phyloP scores from a whole-genome alignment of 2,888 invertebrate species.

The Watsonalla cultraria region DNA sequence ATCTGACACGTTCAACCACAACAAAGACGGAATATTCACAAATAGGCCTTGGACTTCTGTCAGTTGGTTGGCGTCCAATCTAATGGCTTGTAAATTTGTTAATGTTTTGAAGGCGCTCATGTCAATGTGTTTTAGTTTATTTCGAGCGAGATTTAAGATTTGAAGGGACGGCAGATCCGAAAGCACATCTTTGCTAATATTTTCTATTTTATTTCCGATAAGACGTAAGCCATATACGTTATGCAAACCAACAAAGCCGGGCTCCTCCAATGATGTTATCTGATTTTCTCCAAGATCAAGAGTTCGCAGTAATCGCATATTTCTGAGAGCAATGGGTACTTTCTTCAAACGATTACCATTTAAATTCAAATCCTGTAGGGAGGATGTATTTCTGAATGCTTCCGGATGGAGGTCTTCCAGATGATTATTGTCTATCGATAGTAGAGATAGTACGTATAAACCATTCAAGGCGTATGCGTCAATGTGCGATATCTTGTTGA shows the following conservation, averaged over 20 bases:
- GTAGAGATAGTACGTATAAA: constrained; percentile 89
- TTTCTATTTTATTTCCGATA: constrained; percentile 92
- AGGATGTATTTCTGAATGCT: constrained; percentile 94
- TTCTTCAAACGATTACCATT: constrained; percentile 90
- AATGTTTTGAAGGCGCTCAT: constrained; percentile 89
- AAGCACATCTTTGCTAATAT: constrained; percentile 88
- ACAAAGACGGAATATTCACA: constrained; percentile 87
- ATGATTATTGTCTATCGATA: constrained; percentile 92
- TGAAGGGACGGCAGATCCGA: constrained; percentile 89
- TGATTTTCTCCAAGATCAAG: constrained; percentile 95
- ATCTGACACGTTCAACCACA: constrained; percentile 95
- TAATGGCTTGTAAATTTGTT: constrained; percentile 89
- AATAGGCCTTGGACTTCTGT: constrained; percentile 91
- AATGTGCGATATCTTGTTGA: constrained; percentile 90
- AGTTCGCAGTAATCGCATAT: constrained; percentile 91
- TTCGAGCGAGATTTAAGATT: constrained; percentile 92
- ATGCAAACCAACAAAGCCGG: constrained; percentile 89
- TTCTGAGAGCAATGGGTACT: constrained; percentile 89
- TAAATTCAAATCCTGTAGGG: constrained; percentile 92
- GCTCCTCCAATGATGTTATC: constrained; percentile 88
- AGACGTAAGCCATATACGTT: constrained; percentile 92
- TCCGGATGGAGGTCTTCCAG: constrained; percentile 91
- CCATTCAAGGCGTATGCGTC: constrained; percentile 93
- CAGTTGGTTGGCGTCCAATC: constrained; percentile 91
- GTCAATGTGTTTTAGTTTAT: constrained; percentile 87